These are phyloP conservation scores for Anomalospiza imberbis DNA, from an alignment of 2,797 vertebrate genomes.

Conservation along the genomic window DNA sequence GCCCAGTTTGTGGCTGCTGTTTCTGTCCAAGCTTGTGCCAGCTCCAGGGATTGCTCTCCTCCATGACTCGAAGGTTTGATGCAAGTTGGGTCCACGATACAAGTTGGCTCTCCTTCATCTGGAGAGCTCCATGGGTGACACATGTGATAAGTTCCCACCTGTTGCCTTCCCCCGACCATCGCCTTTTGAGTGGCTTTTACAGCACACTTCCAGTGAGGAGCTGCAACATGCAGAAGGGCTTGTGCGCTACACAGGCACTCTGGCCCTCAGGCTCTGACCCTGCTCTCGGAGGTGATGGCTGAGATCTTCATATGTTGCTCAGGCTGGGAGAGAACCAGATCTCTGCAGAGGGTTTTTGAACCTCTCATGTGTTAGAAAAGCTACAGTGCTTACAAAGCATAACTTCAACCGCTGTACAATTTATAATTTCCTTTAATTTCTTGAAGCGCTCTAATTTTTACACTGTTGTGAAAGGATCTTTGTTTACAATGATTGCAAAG, in stretches of 20 bases:
- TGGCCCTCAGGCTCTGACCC: background rate
- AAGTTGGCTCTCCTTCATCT: background rate
- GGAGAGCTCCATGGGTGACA: background rate
- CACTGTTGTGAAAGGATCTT: conserved; percentile 67
- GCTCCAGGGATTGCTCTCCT: background rate
- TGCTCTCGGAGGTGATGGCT: rapidly evolving
- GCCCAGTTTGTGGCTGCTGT: background rate
- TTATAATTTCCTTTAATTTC: conserved; percentile 71
- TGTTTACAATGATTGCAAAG: conserved; percentile 71
- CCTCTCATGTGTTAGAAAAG: background rate
- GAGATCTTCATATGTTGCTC: background rate
- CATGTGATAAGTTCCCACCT: rapidly evolving
- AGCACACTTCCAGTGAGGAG: background rate
- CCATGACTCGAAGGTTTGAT: rapidly evolving
- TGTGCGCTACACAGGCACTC: background rate
- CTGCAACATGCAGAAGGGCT: rapidly evolving
- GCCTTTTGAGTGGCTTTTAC: background rate
- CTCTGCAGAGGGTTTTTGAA: background rate
- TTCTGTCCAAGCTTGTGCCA: background rate
- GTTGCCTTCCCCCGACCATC: background rate
- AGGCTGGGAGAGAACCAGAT: background rate
- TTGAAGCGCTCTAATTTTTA: conserved; percentile 64
- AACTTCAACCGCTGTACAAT: conserved; percentile 21
- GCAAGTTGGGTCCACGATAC: rapidly evolving
- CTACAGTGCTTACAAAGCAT: conserved; percentile 19